phyloP scores from a whole-genome alignment of 2,113 vertebrate genomes.

The Callospermophilus lateralis region DNA sequence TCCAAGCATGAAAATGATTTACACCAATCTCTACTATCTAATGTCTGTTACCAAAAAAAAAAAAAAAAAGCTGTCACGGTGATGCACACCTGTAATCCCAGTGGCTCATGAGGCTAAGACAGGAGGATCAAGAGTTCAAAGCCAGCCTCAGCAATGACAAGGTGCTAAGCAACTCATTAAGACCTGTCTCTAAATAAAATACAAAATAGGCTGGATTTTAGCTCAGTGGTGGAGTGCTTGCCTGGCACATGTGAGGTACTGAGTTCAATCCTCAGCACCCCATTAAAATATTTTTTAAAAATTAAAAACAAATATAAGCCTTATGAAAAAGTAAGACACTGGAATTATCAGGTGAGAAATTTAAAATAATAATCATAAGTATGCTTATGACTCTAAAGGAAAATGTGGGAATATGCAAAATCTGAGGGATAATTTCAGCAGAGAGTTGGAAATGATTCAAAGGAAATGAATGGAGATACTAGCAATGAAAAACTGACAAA shows the following conservation, averaged over 20 bases:
- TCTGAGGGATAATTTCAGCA: not conserved
- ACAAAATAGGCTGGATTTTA: too few relatives aligned
- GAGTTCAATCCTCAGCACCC: too few relatives aligned
- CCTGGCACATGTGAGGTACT: too few relatives aligned
- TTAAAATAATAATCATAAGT: not conserved
- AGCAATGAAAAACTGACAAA: not conserved
- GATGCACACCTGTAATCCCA: too few relatives aligned
- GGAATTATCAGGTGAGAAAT: not conserved
- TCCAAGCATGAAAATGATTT: not conserved
- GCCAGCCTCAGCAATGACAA: too few relatives aligned
- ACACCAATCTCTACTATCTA: not conserved
- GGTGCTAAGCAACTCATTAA: too few relatives aligned
- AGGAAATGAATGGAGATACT: not conserved
- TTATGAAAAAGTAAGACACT: not conserved
- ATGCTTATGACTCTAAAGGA: not conserved
- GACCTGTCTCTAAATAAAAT: too few relatives aligned
- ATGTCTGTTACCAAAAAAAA: not conserved
- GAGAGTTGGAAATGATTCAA: not conserved
- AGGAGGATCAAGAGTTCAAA: too few relatives aligned
- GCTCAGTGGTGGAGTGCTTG: too few relatives aligned
- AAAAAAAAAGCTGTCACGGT: too few relatives aligned
- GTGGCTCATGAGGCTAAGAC: too few relatives aligned
- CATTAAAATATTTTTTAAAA: too few relatives aligned
- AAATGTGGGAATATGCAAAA: not conserved
- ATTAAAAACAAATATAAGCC: not conserved